These are phyloP conservation scores for Archegozetes longisetosus DNA, from an alignment of 1,140 invertebrate genomes.

Conservation along the genomic window DNA sequence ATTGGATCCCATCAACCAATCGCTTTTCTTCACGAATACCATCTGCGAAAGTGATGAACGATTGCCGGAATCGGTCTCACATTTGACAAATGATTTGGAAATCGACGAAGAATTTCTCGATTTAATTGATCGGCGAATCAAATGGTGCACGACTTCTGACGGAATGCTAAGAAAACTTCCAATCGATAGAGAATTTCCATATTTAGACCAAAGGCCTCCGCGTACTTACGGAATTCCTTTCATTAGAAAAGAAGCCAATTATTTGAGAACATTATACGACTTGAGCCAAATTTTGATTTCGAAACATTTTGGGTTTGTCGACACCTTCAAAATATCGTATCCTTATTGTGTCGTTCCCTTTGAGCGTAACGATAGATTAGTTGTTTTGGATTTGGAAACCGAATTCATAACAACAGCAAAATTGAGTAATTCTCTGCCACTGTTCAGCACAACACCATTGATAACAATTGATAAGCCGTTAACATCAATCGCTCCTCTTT, in stretches of 20 bases:
- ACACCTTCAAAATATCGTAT: not conserved
- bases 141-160: constrained; percentile 5
- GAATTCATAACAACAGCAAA: constrained; percentile 11
- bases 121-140: not conserved
- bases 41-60: constrained; percentile 6
- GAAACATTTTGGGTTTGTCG: not conserved
- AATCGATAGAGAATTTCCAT: constrained; percentile 7
- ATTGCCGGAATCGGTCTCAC: constrained; percentile 2
- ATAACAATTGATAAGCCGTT: constrained; percentile 2
- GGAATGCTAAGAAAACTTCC: not conserved
- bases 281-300: not conserved
- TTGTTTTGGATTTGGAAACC: constrained; percentile 10
- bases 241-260: constrained; percentile 5
- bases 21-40: constrained; percentile 14
- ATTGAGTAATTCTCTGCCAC: not conserved
- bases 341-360: constrained; percentile 11
- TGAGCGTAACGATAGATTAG: not conserved
- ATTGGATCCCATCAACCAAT: constrained; percentile 13
- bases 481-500: constrained; percentile 7
- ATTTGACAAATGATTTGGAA: not conserved
- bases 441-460: not conserved
- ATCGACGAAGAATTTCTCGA: constrained; percentile 9
- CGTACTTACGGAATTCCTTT: not conserved
- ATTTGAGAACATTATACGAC: constrained; percentile 13
- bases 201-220: not conserved